phyloP scores from a whole-genome alignment of 2,113 vertebrate species.

The Etheostoma spectabile region DNA sequence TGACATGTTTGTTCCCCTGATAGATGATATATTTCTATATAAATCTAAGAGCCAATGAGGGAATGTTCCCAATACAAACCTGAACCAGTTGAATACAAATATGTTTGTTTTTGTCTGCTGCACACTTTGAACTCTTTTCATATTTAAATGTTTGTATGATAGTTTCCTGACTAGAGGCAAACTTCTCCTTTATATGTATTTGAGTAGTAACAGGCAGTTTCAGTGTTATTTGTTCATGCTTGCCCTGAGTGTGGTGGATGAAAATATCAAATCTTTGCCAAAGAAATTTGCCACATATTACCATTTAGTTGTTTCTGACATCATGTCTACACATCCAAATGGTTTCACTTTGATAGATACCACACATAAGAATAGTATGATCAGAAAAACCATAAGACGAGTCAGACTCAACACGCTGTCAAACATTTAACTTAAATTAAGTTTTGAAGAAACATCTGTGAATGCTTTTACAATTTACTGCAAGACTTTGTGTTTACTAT shows the following conservation, averaged over 20 bases:
- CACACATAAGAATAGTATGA: conserved; percentile 33
- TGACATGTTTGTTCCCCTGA: conserved; percentile 30
- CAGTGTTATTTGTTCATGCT: conserved; percentile 22
- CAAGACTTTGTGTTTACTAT: conserved; percentile 10
- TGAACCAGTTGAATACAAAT: conserved; percentile 21
- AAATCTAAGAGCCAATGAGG: conserved; percentile 13
- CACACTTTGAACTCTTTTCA: conserved; percentile 36
- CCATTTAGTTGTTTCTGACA: conserved; percentile 49
- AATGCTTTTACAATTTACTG: conserved; percentile 34
- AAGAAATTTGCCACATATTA: conserved; percentile 48
- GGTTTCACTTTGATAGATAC: conserved; percentile 44
- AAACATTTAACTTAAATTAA: conserved; percentile 48
- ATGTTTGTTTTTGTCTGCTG: conserved; percentile 45
- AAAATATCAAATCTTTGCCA: conserved; percentile 34
- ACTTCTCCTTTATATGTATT: conserved; percentile 28
- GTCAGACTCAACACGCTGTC: conserved; percentile 32
- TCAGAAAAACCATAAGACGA: conserved; percentile 24
- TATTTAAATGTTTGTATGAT: conserved; percentile 28
- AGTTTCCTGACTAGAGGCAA: conserved; percentile 32
- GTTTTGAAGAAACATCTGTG: conserved; percentile 40
- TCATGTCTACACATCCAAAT: conserved; percentile 55
- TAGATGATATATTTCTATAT: conserved; percentile 24
- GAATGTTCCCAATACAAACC: conserved; percentile 41
- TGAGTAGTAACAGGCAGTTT: conserved; percentile 35
- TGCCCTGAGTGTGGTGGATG: conserved; percentile 17